Conservation (phyloP, 2,797 vertebrate genomes). For the Molossus alvarezi region DNA sequence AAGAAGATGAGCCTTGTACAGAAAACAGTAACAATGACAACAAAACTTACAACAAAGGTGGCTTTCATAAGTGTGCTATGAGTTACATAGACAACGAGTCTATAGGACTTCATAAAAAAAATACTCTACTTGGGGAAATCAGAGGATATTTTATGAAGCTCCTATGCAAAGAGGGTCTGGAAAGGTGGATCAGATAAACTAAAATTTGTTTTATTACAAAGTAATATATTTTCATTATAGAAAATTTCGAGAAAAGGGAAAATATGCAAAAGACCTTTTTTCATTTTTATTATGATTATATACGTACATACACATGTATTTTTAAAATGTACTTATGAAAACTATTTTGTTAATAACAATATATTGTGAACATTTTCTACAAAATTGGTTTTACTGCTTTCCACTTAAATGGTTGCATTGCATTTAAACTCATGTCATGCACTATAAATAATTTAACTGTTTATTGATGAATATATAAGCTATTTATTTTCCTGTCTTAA, state of each 20-base stretch:
- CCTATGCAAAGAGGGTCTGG: neutral
- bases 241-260: slow-evolving; percentile 10
- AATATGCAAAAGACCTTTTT: neutral
- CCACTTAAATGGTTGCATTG: neutral
- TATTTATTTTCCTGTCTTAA: slow-evolving; percentile 66
- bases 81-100: neutral
- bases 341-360: slow-evolving; percentile 6
- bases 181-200: neutral
- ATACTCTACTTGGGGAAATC: neutral
- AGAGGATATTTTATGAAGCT: slow-evolving; percentile 2
- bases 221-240: neutral
- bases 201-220: neutral
- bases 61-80: neutral
- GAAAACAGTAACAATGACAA: neutral
- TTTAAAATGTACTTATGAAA: neutral
- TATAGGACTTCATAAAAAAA: neutral
- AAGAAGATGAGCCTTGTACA: neutral
- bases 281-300: neutral
- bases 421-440: neutral
- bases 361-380: neutral
- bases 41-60: neutral
- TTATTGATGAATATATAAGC: slow-evolving; percentile 32
- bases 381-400: slow-evolving; percentile 57
- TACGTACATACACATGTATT: neutral
- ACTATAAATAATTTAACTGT: slow-evolving; percentile 56